A percentile compares a stretch with the other conserved stretches of the same genome.
phyloP scores from a whole-genome alignment of 2,113 vertebrate species.

The Hyperopisus bebe region DNA sequence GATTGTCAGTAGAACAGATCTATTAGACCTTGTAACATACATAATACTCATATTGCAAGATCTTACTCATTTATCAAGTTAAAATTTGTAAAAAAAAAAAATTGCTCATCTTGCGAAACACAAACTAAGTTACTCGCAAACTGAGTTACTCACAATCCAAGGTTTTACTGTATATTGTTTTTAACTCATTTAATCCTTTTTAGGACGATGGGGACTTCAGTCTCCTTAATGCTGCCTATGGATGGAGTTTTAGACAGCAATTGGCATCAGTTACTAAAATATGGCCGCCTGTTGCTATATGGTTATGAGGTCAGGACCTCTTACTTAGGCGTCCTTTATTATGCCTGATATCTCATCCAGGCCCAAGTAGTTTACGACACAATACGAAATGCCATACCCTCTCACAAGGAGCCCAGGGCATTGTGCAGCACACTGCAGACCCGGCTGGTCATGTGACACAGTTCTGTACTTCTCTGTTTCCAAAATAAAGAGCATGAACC shows the following conservation, averaged over 20 bases:
- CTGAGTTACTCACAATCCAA: too few relatives aligned
- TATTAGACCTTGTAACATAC: too few relatives aligned
- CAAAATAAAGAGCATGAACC: not conserved
- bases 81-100: too few relatives aligned
- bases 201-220: not conserved
- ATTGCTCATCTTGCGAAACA: too few relatives aligned
- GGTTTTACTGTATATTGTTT: not conserved
- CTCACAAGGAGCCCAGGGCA: not conserved
- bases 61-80: too few relatives aligned
- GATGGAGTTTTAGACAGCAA: not conserved
- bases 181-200: not conserved
- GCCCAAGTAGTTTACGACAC: not conserved
- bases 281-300: not conserved
- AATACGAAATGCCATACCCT: not conserved
- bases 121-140: too few relatives aligned
- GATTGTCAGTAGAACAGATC: too few relatives aligned
- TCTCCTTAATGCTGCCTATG: not conserved
- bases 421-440: not conserved
- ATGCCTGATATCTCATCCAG: not conserved
- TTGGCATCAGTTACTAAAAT: not conserved
- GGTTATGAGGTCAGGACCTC: not conserved
- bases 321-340: not conserved
- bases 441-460: not conserved
- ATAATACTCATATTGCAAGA: too few relatives aligned
- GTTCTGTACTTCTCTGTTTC: not conserved